These are phyloP conservation scores for Chaenocephalus aceratus DNA, from an alignment of 2,113 vertebrate species.

Conservation along the genomic window DNA sequence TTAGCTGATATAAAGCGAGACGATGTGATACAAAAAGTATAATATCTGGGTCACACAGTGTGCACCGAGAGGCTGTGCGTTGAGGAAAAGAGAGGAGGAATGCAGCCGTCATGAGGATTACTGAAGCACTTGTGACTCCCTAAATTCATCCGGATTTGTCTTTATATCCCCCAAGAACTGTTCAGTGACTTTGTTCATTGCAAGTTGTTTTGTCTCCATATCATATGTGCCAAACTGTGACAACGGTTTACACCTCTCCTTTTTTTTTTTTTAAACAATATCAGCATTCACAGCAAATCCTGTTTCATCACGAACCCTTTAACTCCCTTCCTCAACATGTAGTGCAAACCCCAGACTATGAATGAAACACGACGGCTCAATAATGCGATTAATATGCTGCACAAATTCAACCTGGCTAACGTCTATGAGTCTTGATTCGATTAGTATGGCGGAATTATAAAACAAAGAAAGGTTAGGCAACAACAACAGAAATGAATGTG, in stretches of 20 bases:
- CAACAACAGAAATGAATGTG: background rate
- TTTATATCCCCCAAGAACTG: slow-evolving; percentile 33
- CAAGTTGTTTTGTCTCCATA: slow-evolving; percentile 56
- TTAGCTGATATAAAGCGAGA: background rate
- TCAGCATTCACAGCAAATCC: slow-evolving; percentile 73
- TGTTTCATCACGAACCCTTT: slow-evolving; percentile 53
- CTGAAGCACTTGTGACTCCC: slow-evolving; percentile 78
- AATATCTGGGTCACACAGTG: slow-evolving; percentile 54
- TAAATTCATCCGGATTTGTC: slow-evolving; percentile 83
- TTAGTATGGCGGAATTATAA: background rate
- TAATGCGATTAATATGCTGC: background rate
- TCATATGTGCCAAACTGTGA: slow-evolving; percentile 53
- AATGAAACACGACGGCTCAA: background rate
- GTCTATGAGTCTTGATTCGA: background rate
- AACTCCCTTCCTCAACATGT: slow-evolving; percentile 8
- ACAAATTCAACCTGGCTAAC: background rate
- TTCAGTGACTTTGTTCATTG: slow-evolving; percentile 60
- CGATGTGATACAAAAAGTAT: background rate
- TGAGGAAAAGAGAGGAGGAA: slow-evolving; percentile 69
- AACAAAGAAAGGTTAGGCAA: background rate
- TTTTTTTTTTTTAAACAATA: slow-evolving; percentile 59
- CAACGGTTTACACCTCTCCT: slow-evolving; percentile 65
- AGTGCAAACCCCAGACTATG: too few species aligned
- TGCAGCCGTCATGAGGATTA: slow-evolving; percentile 81
- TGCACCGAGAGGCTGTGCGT: slow-evolving; percentile 18